phyloP scores from a whole-genome alignment of 2,113 vertebrate genomes.

The Aldabrachelys gigantea region DNA sequence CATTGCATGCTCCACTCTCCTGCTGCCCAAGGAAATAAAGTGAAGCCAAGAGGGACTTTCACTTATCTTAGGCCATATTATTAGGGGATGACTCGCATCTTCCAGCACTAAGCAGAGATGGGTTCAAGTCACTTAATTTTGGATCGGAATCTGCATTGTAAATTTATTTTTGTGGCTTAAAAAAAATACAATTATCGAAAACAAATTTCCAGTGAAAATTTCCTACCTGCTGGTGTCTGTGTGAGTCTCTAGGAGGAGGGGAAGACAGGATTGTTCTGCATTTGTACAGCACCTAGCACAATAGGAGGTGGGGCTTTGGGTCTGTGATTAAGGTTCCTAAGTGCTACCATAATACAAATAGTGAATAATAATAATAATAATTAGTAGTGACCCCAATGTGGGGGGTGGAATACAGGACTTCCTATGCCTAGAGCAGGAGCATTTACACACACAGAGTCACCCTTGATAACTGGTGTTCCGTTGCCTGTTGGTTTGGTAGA shows the following conservation, averaged over 20 bases:
- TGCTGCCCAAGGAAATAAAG: background rate
- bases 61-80: background rate
- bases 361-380: no score
- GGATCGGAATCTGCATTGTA: background rate
- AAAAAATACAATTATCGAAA: background rate
- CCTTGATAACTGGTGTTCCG: background rate
- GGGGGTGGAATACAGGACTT: no score
- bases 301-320: background rate
- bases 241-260: background rate
- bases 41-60: background rate
- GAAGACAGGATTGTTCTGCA: background rate
- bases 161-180: background rate
- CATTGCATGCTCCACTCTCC: background rate
- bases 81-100: background rate
- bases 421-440: background rate
- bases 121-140: background rate
- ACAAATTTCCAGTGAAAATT: background rate
- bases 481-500: background rate
- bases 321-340: background rate
- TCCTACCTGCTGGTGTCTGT: background rate
- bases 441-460: background rate
- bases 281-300: background rate
- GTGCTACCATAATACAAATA: background rate
- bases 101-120: background rate
- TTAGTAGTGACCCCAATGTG: background rate